These are phyloP conservation scores for Drosophila rellima DNA, from an alignment of 2,888 invertebrate species.

Conservation along the genomic window DNA sequence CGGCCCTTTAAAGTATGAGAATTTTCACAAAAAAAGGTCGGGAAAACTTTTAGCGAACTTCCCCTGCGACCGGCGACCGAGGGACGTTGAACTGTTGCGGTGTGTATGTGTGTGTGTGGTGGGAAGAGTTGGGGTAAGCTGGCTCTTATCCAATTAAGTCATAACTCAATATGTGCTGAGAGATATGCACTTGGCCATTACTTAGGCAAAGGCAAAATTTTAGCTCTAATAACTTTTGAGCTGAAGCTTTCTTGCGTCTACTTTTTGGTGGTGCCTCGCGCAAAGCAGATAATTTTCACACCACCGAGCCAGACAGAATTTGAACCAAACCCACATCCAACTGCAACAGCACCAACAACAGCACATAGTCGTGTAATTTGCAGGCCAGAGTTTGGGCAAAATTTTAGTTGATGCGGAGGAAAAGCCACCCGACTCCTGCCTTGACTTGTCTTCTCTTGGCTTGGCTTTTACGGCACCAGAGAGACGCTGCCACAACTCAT, in stretches of 20 bases:
- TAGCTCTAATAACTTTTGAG: constrained; percentile 75
- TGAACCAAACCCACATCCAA: constrained; percentile 8
- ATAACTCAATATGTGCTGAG: constrained; percentile 83
- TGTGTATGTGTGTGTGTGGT: not conserved
- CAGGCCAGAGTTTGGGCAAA: constrained; percentile 38
- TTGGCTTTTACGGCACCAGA: constrained; percentile 71
- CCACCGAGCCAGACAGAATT: constrained; percentile 32
- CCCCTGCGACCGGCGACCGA: constrained; percentile 1
- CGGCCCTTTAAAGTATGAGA: constrained; percentile 20
- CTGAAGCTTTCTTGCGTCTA: constrained; percentile 62
- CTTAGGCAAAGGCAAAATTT: constrained; percentile 78
- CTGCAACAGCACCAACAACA: constrained; percentile 13
- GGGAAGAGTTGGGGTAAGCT: constrained; percentile 44
- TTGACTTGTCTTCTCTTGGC: constrained; percentile 26
- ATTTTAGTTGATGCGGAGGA: constrained; percentile 65
- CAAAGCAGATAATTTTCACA: constrained; percentile 73
- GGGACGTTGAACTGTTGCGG: constrained; percentile 17
- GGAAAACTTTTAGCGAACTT: constrained; percentile 54
- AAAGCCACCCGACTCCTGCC: constrained; percentile 53
- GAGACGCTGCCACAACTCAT: constrained; percentile 78
- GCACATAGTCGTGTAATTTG: constrained; percentile 57
- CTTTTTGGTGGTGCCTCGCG: constrained; percentile 49
- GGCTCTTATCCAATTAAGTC: constrained; percentile 85
- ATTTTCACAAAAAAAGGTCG: constrained; percentile 14
- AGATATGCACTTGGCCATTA: constrained; percentile 78